A percentile compares a stretch with the other conserved stretches of the same genome.
phyloP scores from a whole-genome alignment of 2,797 vertebrate genomes.

The Tragelaphus oryx region DNA sequence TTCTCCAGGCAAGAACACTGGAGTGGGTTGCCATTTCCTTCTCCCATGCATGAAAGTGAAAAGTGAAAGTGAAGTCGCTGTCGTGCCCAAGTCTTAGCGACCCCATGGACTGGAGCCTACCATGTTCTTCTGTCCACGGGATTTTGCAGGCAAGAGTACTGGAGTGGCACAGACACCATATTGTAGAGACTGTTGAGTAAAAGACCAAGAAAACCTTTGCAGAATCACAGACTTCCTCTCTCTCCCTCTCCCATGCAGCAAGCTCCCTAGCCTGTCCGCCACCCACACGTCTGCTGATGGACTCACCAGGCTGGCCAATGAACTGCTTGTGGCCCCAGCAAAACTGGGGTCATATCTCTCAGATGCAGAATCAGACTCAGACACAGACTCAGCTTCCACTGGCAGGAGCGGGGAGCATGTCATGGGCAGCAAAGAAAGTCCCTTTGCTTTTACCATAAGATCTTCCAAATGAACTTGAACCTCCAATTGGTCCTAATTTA shows the following conservation, averaged over 20 bases:
- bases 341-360: background rate
- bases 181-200: conserved; percentile 31
- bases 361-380: background rate
- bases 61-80: no score
- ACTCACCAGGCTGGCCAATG: background rate
- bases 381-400: background rate
- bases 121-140: no score
- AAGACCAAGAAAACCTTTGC: background rate
- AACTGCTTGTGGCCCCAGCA: background rate
- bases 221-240: background rate
- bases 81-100: no score
- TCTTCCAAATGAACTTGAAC: background rate
- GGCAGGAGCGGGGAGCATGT: background rate
- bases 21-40: no score
- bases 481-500: background rate
- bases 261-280: background rate
- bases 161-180: background rate
- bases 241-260: background rate
- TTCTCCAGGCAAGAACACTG: no score
- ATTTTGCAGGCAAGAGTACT: no score
- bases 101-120: no score
- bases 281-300: background rate
- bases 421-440: background rate
- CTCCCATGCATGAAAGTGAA: no score
- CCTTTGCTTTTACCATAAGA: background rate